Evolutionary conservation across 1,140 invertebrate species (phyloP).

Genomic region (Laupala kohalensis): DNA sequence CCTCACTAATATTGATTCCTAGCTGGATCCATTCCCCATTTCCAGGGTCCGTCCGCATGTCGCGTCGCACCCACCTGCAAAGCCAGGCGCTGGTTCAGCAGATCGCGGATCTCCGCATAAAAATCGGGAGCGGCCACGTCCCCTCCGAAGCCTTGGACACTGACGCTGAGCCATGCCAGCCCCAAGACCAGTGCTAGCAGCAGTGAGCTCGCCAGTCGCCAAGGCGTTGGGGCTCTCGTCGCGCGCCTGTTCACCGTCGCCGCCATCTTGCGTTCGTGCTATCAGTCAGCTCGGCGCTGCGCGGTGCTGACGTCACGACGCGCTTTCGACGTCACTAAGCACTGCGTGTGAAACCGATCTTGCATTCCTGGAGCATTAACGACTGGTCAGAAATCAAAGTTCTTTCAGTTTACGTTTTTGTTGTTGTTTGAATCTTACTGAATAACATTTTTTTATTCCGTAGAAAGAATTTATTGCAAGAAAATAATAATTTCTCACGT

Average conservation of each 20-base stretch:
- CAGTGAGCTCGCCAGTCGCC: not conserved
- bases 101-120: slow-evolving; percentile 3
- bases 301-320: not conserved
- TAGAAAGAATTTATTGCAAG: too few species aligned
- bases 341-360: too few species aligned
- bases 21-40: too few species aligned
- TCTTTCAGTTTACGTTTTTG: too few species aligned
- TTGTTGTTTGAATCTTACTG: too few species aligned
- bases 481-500: too few species aligned
- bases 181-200: not conserved
- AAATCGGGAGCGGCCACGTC: not conserved
- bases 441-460: too few species aligned
- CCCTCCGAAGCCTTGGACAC: not conserved
- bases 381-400: too few species aligned
- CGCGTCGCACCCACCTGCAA: not conserved
- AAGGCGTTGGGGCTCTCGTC: not conserved
- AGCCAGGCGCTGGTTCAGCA: not conserved
- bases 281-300: not conserved
- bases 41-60: too few species aligned
- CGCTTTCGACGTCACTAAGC: too few species aligned
- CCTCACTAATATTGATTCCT: too few species aligned
- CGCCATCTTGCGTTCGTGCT: not conserved
- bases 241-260: not conserved
- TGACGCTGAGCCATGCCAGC: not conserved
- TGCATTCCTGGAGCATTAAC: too few species aligned